These are phyloP conservation scores for Ostrea denselamellosa DNA, from an alignment of 1,140 invertebrate genomes.

Conservation along the genomic window DNA sequence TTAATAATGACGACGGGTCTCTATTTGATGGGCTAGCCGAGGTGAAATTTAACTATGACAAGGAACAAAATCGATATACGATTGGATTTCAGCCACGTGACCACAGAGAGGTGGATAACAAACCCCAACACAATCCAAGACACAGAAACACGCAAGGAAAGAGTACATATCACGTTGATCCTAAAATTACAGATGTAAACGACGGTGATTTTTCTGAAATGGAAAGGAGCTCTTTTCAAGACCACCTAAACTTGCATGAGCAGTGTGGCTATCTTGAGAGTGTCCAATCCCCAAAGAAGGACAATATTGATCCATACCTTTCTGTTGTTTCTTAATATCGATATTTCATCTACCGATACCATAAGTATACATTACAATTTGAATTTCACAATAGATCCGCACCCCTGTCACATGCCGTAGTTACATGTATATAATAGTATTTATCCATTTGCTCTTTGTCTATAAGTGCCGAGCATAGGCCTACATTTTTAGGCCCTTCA, in stretches of 20 bases:
- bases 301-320: not conserved
- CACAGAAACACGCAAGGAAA: not conserved
- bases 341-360: not conserved
- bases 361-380: too few species aligned
- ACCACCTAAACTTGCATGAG: not conserved
- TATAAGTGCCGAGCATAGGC: too few species aligned
- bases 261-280: not conserved
- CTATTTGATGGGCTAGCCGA: not conserved
- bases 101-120: not conserved
- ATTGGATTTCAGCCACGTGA: not conserved
- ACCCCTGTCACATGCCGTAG: too few species aligned
- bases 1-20: not conserved
- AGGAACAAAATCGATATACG: not conserved
- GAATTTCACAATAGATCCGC: too few species aligned
- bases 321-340: not conserved
- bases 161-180: too few species aligned
- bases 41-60: not conserved
- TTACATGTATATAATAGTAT: too few species aligned
- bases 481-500: too few species aligned
- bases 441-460: too few species aligned
- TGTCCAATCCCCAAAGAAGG: not conserved
- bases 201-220: too few species aligned
- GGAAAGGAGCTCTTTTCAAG: too few species aligned
- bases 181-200: too few species aligned
- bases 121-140: not conserved